Evolutionary conservation across 2,888 invertebrate species (phyloP).

Genomic region (Hermodice carunculata): DNA sequence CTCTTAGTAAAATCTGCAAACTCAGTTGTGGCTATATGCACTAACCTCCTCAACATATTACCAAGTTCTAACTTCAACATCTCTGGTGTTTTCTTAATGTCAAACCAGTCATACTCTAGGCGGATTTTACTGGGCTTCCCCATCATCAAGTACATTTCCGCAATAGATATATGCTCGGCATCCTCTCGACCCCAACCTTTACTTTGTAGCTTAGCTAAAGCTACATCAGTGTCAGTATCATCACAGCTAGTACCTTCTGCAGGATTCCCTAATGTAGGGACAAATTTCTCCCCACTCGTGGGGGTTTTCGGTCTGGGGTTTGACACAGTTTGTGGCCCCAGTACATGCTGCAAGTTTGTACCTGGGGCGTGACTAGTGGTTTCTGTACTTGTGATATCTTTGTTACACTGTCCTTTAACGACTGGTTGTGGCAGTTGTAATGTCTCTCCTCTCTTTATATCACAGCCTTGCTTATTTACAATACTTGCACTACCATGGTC

Average conservation of each 20-base stretch:
- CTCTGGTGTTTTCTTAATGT: conserved; percentile 19
- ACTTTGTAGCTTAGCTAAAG: too few species aligned
- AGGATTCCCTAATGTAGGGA: neutral
- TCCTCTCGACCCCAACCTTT: conserved; percentile 85
- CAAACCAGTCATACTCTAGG: conserved; percentile 70
- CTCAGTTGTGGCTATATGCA: conserved; percentile 61
- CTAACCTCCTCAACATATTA: conserved; percentile 58
- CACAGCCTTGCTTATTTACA: too few species aligned
- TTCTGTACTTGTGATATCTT: too few species aligned
- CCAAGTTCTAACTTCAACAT: conserved; percentile 38
- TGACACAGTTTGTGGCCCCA: too few species aligned
- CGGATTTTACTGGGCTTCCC: conserved; percentile 67
- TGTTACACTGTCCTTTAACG: too few species aligned
- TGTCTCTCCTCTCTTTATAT: too few species aligned
- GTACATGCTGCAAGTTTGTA: too few species aligned
- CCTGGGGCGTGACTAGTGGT: too few species aligned
- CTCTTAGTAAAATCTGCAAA: conserved; percentile 51
- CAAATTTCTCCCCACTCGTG: neutral
- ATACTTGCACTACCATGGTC: too few species aligned
- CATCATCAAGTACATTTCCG: conserved; percentile 88
- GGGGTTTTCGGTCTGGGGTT: too few species aligned
- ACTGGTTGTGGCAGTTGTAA: too few species aligned
- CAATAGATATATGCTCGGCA: conserved; percentile 85
- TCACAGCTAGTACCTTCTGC: neutral
- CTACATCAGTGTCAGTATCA: neutral